Conservation (phyloP, 2,797 vertebrate species). For the Sebastes oblongus region DNA sequence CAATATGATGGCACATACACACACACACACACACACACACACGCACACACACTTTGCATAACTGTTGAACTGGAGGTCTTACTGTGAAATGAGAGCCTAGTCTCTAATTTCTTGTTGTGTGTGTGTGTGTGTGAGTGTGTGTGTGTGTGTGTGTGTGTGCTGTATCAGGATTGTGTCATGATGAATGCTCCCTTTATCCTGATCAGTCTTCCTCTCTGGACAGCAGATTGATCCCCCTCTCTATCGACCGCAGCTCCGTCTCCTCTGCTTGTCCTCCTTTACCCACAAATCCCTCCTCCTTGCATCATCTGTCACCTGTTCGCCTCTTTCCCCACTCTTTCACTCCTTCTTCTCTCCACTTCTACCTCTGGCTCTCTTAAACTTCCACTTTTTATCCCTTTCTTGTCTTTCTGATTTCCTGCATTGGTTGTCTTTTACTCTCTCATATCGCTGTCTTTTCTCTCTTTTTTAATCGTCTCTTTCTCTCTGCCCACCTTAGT, state of each 20-base stretch:
- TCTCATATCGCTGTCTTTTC: background rate
- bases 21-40: background rate
- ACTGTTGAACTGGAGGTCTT: background rate
- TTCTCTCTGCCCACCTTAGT: background rate
- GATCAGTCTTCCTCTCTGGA: conserved; percentile 57
- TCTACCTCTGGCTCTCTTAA: background rate
- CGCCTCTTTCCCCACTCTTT: conserved; percentile 2
- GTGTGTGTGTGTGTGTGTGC: background rate
- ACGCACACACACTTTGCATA: background rate
- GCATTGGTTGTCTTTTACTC: background rate
- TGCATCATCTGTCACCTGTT: conserved; percentile 37
- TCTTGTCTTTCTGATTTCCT: background rate
- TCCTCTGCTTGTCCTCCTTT: conserved; percentile 25
- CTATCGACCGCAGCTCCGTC: conserved; percentile 44
- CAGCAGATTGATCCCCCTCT: conserved; percentile 51
- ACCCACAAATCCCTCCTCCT: conserved; percentile 28
- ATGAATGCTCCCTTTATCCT: conserved; percentile 48
- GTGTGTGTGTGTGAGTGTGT: background rate
- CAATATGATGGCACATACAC: background rate
- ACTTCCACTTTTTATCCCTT: background rate
- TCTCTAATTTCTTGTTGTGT: background rate
- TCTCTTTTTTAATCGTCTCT: background rate
- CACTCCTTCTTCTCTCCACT: conserved; percentile 1
- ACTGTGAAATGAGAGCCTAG: background rate
- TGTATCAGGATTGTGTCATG: conserved; percentile 21